These are phyloP conservation scores for Sinonovacula constricta DNA, from an alignment of 1,140 invertebrate genomes.

Conservation along the genomic window DNA sequence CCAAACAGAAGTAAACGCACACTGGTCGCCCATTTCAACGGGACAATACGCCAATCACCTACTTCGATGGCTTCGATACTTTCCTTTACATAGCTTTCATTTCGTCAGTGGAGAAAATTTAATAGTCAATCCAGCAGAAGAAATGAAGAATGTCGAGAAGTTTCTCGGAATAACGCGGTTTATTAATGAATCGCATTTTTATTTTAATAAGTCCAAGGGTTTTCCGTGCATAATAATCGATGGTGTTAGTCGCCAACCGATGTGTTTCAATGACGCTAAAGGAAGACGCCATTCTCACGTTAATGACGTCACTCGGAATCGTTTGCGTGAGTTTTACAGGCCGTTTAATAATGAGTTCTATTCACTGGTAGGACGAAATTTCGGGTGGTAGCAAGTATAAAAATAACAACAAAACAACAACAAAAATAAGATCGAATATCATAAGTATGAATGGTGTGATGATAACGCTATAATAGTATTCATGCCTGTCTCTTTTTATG, in stretches of 20 bases:
- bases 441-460: too few relatives aligned
- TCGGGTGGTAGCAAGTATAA: constrained; percentile 86
- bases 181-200: constrained; percentile 93
- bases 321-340: constrained; percentile 90
- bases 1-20: constrained; percentile 85
- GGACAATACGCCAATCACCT: constrained; percentile 91
- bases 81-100: constrained; percentile 88
- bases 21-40: constrained; percentile 90
- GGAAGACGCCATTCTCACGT: constrained; percentile 92
- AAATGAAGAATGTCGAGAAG: constrained; percentile 89
- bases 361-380: constrained; percentile 90
- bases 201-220: constrained; percentile 94
- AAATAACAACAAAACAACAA: too few relatives aligned
- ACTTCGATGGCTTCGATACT: constrained; percentile 89
- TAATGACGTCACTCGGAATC: constrained; percentile 84
- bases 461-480: too few relatives aligned
- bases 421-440: too few relatives aligned
- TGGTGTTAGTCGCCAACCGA: constrained; percentile 86
- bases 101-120: constrained; percentile 93
- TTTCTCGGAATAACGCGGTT: constrained; percentile 91
- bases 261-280: constrained; percentile 95
- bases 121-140: constrained; percentile 89
- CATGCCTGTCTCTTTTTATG: too few relatives aligned
- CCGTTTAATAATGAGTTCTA: constrained; percentile 95
- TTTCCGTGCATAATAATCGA: constrained; percentile 92